Conservation (phyloP, 2,113 vertebrate species). For the Petroica traversi region DNA sequence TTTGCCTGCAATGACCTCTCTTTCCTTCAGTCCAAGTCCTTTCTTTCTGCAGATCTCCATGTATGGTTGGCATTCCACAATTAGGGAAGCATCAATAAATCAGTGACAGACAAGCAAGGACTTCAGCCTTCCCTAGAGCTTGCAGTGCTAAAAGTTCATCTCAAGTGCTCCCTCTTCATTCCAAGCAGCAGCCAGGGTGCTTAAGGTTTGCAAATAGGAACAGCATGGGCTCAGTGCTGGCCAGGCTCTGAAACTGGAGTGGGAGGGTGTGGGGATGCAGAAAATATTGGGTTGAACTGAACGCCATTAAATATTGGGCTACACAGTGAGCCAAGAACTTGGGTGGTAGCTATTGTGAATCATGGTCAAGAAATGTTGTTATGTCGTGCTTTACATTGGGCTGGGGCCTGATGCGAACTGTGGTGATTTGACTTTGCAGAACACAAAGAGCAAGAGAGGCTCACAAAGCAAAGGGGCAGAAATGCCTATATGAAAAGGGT, state of each 20-base stretch:
- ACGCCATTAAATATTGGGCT: neutral
- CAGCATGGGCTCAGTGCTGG: neutral
- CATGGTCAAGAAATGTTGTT: slow-evolving; percentile 41
- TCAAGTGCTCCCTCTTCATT: slow-evolving; percentile 17
- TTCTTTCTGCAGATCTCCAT: slow-evolving; percentile 54
- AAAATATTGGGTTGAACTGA: neutral
- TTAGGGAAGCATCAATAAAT: slow-evolving; percentile 43
- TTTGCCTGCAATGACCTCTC: slow-evolving; percentile 51
- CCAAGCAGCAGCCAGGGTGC: neutral
- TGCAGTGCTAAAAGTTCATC: slow-evolving; percentile 15
- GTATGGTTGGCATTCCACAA: slow-evolving; percentile 45
- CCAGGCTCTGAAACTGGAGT: neutral
- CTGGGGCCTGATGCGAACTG: neutral
- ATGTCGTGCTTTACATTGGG: neutral
- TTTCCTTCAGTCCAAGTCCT: slow-evolving; percentile 39
- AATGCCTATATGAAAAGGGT: neutral
- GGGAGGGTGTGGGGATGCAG: neutral
- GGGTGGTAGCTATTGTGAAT: slow-evolving; percentile 59
- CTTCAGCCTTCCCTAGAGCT: neutral
- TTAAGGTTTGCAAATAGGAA: neutral
- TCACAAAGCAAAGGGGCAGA: neutral
- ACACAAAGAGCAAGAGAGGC: neutral
- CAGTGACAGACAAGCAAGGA: neutral
- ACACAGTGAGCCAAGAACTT: slow-evolving; percentile 1
- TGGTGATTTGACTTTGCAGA: neutral